Evolutionary conservation across 2,797 vertebrate genomes (phyloP).

Genomic region (Margarornis squamiger): DNA sequence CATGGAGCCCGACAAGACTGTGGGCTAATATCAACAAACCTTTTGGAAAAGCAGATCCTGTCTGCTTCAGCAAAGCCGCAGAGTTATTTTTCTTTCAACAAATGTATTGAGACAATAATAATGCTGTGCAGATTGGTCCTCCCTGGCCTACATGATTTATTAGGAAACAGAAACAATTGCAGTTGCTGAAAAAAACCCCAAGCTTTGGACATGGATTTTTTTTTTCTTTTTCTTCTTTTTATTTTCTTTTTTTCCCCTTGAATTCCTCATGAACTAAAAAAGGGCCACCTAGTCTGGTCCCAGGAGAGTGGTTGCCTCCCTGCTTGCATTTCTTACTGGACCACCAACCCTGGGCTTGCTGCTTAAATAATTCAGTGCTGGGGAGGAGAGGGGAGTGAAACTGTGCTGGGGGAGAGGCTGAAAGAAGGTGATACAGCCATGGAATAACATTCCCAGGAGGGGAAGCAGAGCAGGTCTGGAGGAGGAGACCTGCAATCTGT

Average conservation of each 20-base stretch:
- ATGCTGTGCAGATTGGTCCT: conserved; percentile 54
- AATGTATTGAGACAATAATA: conserved; percentile 67
- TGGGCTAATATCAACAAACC: conserved; percentile 70
- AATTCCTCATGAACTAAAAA: conserved; percentile 22
- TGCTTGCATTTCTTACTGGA: conserved; percentile 17
- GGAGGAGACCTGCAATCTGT: neutral
- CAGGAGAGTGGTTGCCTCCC: conserved; percentile 32
- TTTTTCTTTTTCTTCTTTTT: neutral
- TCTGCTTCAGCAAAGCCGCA: conserved; percentile 55
- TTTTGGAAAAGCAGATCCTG: conserved; percentile 65
- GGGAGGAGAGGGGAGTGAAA: neutral
- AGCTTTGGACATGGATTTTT: neutral
- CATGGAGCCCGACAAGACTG: conserved; percentile 53
- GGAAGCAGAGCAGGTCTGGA: conserved; percentile 2
- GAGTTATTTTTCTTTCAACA: conserved; percentile 70
- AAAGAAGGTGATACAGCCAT: neutral
- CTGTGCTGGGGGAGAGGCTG: neutral
- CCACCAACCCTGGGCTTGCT: conserved; percentile 39
- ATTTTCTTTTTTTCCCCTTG: neutral
- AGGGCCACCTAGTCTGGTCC: conserved; percentile 55
- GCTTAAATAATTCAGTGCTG: neutral
- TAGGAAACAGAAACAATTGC: conserved; percentile 65
- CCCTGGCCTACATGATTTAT: conserved; percentile 62
- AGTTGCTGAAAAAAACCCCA: neutral
- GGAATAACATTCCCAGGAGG: neutral